Base-by-base conservation (phyloP, 2,797 vertebrate genomes). In the Pitangus sulphuratus region DNA sequence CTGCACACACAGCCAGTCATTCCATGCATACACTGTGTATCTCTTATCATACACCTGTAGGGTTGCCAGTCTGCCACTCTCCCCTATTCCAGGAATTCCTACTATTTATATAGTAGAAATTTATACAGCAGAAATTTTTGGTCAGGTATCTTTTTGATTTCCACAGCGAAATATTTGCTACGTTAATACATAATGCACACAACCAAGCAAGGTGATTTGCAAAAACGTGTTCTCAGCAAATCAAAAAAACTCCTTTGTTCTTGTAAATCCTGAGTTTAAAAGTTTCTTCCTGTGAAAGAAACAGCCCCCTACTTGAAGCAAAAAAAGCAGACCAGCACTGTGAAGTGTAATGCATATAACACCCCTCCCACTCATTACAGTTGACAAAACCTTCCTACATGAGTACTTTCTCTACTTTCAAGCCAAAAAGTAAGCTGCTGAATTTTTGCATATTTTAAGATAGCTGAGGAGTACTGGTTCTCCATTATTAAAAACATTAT, bases 351-450 rank as follows among this genome's bases (percentile, higher is more conserved):
- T 14, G 48, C 54, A 30, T n/a, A 3, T 26, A 78, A 82, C 12
- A 24, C 2, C 8, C 21, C 8, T 9, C 53, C 16, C 11, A 30
- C 12, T 33, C 54, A 35, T 76, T 50, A 56, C 24, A 48, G 47
- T 1, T 0, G 0, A 45, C 5, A 35, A 88, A 89, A 70, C 4
- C 61, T 35, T 58, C 21, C 33, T 48, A 64, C 30, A 30, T 37
- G 9, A 57, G 28, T 12, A 68, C 45, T 25, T 88, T 57, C 75
- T 65, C 54, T 66, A 31, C 21, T 83, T 87, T 57, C 61, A 81
- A 93, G 66, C 11, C 37, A 45, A 56, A 81, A 87, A 68, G 28
- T 6, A 66, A 81, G 17, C 33, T 50, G n/a, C 12, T 42, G 24
- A 64, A 3, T 57, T 75, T 79, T 86, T 79, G 54, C 6, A 3